Conservation (phyloP, 2,113 vertebrate genomes). For the Malurus cyaneus region DNA sequence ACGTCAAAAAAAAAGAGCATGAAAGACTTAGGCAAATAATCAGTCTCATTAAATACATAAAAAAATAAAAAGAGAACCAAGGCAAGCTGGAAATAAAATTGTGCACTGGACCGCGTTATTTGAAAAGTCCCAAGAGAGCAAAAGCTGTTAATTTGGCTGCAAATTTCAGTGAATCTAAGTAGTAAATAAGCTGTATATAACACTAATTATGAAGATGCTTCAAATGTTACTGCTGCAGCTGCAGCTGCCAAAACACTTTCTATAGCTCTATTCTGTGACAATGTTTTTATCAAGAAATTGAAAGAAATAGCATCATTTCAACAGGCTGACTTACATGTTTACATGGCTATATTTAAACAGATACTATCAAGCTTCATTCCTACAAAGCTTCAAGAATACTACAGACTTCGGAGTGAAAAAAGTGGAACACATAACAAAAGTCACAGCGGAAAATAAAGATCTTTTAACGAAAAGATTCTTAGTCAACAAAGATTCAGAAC, state of each 20-base stretch:
- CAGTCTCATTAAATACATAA: not conserved
- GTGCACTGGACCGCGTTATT: not conserved
- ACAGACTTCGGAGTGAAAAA: constrained; percentile 31
- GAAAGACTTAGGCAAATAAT: not conserved
- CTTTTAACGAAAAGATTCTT: constrained; percentile 2
- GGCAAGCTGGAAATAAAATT: not conserved
- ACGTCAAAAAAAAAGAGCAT: not conserved
- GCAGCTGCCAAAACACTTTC: constrained; percentile 68
- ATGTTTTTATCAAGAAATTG: constrained; percentile 48
- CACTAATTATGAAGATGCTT: constrained; percentile 69
- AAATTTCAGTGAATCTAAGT: constrained; percentile 61
- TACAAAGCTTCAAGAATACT: constrained; percentile 38
- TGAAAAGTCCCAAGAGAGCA: constrained; percentile 47
- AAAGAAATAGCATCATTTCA: constrained; percentile 37
- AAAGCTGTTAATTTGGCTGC: constrained; percentile 34
- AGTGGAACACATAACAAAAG: not conserved
- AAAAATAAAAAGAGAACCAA: not conserved
- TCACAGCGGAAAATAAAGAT: not conserved
- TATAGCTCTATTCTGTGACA: constrained; percentile 61
- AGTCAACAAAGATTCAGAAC: not conserved
- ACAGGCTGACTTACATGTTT: constrained; percentile 30
- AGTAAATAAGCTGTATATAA: constrained; percentile 72
- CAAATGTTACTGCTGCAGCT: constrained; percentile 57
- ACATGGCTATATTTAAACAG: constrained; percentile 49
- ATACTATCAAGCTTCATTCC: constrained; percentile 32